Evolutionary conservation across 2,113 vertebrate species (phyloP).

Genomic region (Osmerus eperlanus): DNA sequence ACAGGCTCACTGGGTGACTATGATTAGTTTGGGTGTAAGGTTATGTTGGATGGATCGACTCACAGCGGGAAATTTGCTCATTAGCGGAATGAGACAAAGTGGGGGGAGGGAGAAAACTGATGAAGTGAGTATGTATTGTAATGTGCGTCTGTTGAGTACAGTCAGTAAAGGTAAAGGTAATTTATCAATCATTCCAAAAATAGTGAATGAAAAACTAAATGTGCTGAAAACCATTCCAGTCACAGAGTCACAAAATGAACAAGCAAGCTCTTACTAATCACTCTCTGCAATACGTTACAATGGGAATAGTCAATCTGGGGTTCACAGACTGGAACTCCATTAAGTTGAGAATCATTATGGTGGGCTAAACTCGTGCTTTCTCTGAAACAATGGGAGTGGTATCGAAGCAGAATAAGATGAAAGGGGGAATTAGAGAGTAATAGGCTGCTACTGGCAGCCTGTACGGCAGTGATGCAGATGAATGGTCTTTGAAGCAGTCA

Average conservation of each 20-base stretch:
- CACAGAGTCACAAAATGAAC: too few relatives aligned
- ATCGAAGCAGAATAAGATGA: slow-evolving; percentile 13
- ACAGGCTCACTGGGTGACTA: background rate
- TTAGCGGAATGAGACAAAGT: background rate
- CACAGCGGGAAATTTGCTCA: background rate
- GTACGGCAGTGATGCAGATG: background rate
- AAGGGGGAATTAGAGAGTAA: slow-evolving; percentile 15
- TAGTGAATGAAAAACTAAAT: too few relatives aligned
- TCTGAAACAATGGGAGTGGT: slow-evolving; percentile 11
- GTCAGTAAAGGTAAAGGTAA: too few relatives aligned
- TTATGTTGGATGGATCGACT: background rate
- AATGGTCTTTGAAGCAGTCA: slow-evolving; percentile 17
- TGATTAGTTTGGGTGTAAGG: background rate
- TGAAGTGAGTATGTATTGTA: too few relatives aligned
- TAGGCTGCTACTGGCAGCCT: background rate
- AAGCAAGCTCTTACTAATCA: too few relatives aligned
- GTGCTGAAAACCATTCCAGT: too few relatives aligned
- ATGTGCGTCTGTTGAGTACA: too few relatives aligned
- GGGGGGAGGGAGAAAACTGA: too few relatives aligned
- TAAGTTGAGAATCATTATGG: background rate
- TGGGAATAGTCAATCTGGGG: background rate
- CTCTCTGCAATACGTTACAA: background rate
- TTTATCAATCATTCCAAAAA: too few relatives aligned
- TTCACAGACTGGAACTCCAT: background rate
- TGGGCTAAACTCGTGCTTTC: background rate